Evolutionary conservation across 2,113 vertebrate species (phyloP).

Genomic region (Microtus montanus): DNA sequence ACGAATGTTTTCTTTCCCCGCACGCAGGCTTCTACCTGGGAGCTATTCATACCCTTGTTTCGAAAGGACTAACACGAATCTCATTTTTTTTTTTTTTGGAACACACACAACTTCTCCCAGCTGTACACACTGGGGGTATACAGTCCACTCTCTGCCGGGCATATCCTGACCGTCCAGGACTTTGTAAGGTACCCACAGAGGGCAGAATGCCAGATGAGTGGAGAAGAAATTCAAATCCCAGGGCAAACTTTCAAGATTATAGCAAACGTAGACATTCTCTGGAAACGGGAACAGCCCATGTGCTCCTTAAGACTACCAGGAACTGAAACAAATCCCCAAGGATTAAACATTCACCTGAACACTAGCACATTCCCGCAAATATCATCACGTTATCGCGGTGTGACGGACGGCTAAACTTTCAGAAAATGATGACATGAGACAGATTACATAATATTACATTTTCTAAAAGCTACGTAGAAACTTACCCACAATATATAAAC

Average conservation of each 20-base stretch:
- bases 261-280: slow-evolving; percentile 22
- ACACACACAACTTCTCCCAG: background rate
- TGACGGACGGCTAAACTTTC: slow-evolving; percentile 49
- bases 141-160: background rate
- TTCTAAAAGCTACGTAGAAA: slow-evolving; percentile 81
- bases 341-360: slow-evolving; percentile 60
- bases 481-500: slow-evolving; percentile 87
- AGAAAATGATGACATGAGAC: slow-evolving; percentile 57
- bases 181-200: background rate
- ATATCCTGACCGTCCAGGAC: background rate
- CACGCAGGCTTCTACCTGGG: background rate
- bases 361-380: slow-evolving; percentile 50
- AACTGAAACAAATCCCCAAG: slow-evolving; percentile 58
- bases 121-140: background rate
- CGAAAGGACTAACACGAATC: background rate
- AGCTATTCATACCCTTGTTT: background rate
- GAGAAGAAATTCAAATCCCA: background rate
- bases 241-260: background rate
- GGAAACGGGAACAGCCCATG: slow-evolving; percentile 34
- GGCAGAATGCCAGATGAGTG: background rate
- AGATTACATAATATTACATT: slow-evolving; percentile 77
- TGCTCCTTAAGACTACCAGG: slow-evolving; percentile 29
- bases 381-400: slow-evolving; percentile 29
- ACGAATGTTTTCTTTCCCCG: slow-evolving; percentile 52
- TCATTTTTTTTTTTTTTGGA: background rate